Base-by-base conservation (phyloP, 2,113 vertebrate species). In the Bombycilla garrulus region DNA sequence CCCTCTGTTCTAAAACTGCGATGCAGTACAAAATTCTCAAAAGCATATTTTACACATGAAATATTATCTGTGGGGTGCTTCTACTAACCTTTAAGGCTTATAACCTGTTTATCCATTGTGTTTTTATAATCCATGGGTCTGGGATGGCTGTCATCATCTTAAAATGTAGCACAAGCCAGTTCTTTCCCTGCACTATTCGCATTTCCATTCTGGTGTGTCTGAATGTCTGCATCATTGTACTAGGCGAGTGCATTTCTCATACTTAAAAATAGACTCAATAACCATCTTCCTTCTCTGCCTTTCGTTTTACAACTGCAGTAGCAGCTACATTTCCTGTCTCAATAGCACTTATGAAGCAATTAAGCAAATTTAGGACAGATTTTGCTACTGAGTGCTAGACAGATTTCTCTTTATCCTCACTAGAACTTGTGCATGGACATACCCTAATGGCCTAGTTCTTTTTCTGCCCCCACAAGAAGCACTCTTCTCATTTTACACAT, bases 231-330 rank as follows among this genome's bases (percentile, higher is more conserved):
- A 93, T 92, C 65, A 76, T 74, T 88, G 90, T 93, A 92, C 76
- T 92, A 81, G 0, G 0, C 0, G 5, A 93, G 58, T 45, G n/a
- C 94, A 51, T 92, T 93, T 96, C 78, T 94, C 76, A 33, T 79
- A 81, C 80, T 93, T 96, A 94, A 96, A 96, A 95, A 96, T 93
- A 97, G 92, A 83, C 42, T 95, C 94, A 93, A 79, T 93, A 93
- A 88, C 88, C 61, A 53, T 88, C 90, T 95, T 97, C 79, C 71
- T 96, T 93, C 71, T 90, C 82, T 94, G 77, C 80, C 72, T 97
- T 94, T 96, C 88, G 54, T 93, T 95, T 94, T 83, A 81, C 77
- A 81, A 96, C 93, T 88, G 93, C 93, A 92, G 44, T 74, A 92
- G 80, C 94, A 95, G 88, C 78, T 96, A 93, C 72, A 84, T 93